A percentile compares a stretch with the other conserved stretches of the same genome.
Evolutionary conservation across 2,797 vertebrate genomes (phyloP).

Genomic region (Danionella dracula): DNA sequence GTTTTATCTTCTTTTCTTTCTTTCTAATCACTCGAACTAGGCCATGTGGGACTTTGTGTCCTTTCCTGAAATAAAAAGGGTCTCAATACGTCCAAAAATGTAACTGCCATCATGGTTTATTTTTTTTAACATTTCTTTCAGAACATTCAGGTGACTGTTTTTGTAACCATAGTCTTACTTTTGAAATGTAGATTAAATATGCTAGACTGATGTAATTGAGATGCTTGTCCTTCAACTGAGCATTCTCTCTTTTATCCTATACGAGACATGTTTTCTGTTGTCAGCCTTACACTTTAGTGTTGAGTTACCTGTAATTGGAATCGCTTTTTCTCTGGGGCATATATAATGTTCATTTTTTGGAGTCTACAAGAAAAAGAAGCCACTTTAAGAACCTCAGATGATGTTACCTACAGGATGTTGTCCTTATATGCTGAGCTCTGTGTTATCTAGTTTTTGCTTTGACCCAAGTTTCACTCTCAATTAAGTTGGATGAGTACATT

Average conservation of each 20-base stretch:
- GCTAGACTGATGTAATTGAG: neutral
- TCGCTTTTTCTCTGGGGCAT: constrained; percentile 13
- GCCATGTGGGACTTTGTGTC: constrained; percentile 49
- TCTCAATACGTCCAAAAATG: constrained; percentile 37
- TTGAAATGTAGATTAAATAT: neutral
- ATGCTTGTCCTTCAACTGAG: constrained; percentile 14
- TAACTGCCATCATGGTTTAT: constrained; percentile 18
- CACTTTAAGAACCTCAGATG: constrained; percentile 8
- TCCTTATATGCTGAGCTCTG: constrained; percentile 40
- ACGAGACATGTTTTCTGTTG: constrained; percentile 21
- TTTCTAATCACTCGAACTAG: constrained; percentile 47
- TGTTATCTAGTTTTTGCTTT: neutral
- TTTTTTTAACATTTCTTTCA: neutral
- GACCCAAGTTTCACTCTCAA: neutral
- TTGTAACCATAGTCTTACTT: neutral
- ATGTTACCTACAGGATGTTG: constrained; percentile 15
- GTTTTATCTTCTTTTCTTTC: constrained; percentile 23
- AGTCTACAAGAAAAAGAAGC: constrained; percentile 5
- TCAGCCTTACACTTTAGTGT: constrained; percentile 12
- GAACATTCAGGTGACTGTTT: neutral
- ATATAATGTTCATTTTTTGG: constrained; percentile 12
- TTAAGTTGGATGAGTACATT: too few relatives aligned
- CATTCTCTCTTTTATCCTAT: constrained; percentile 13
- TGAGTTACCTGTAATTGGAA: constrained; percentile 26
- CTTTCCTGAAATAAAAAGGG: constrained; percentile 31